A percentile compares a stretch with the other conserved stretches of the same genome.
phyloP scores from a whole-genome alignment of 2,888 invertebrate genomes.

The Phengaris alcon region DNA sequence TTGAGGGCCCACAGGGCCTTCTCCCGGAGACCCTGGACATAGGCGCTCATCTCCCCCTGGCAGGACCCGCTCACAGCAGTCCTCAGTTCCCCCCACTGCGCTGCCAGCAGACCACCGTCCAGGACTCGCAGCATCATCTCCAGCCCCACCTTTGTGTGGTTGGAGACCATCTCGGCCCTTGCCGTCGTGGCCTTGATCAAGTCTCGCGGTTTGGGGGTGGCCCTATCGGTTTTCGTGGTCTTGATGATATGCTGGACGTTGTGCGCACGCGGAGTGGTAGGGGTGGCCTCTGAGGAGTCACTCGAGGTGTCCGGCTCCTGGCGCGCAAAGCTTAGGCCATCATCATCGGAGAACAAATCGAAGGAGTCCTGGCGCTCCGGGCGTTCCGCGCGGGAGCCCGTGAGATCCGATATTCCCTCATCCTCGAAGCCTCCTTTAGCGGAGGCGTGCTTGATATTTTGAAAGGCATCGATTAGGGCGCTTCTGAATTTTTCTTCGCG shows the following conservation, averaged over 20 bases:
- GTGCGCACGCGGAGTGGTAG: constrained; percentile 67
- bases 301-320: constrained; percentile 58
- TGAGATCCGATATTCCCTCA: constrained; percentile 60
- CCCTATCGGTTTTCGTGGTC: constrained; percentile 43
- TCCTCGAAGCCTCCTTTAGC: constrained; percentile 64
- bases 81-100: constrained; percentile 77
- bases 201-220: constrained; percentile 49
- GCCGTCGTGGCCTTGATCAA: constrained; percentile 59
- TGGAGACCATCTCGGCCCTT: constrained; percentile 51
- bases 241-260: constrained; percentile 73
- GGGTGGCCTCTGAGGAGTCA: constrained; percentile 44
- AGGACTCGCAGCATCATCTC: constrained; percentile 78
- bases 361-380: constrained; percentile 47
- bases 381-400: constrained; percentile 53
- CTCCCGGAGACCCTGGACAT: constrained; percentile 78
- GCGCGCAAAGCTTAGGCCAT: constrained; percentile 61
- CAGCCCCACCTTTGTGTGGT: constrained; percentile 54
- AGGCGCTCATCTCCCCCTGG: constrained; percentile 77
- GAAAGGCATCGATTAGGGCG: constrained; percentile 71
- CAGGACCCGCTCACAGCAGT: constrained; percentile 74
- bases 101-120: constrained; percentile 75
- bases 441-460: constrained; percentile 68
- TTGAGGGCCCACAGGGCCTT: constrained; percentile 84
- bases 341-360: constrained; percentile 65
- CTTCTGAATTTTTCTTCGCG: constrained; percentile 69